phyloP scores from a whole-genome alignment of 2,113 vertebrate genomes.

The Saccopteryx bilineata region DNA sequence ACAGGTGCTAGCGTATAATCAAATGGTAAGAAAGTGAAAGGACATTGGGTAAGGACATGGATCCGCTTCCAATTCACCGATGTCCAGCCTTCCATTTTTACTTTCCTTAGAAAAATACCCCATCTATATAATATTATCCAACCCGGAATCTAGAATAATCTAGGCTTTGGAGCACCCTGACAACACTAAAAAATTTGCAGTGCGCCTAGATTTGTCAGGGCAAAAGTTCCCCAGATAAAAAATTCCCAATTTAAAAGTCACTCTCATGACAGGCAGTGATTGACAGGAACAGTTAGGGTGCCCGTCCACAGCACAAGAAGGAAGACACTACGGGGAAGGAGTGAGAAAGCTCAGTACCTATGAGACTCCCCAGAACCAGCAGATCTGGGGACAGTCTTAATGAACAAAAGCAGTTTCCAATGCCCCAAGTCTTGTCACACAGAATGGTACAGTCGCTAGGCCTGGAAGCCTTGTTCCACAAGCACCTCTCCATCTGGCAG shows the following conservation, averaged over 20 bases:
- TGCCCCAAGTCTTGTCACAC: neutral
- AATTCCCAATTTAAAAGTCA: neutral
- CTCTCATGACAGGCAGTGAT: too few species aligned
- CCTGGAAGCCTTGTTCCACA: neutral
- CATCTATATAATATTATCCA: neutral
- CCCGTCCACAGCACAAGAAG: neutral
- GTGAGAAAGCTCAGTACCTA: neutral
- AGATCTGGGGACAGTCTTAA: rapidly evolving
- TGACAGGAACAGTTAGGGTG: neutral
- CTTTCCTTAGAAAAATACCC: neutral
- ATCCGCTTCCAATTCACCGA: neutral
- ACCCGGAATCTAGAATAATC: neutral
- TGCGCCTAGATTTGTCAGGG: neutral
- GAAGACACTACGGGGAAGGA: rapidly evolving
- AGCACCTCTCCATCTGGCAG: neutral
- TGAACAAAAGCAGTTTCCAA: neutral
- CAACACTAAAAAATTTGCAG: neutral
- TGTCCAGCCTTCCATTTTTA: neutral
- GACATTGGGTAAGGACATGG: neutral
- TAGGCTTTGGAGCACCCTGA: neutral
- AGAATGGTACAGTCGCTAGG: rapidly evolving
- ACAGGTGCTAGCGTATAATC: neutral
- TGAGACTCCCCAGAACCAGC: neutral
- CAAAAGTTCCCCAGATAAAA: neutral
- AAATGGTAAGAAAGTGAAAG: neutral